Conservation (phyloP, 2,797 vertebrate genomes). For the Epinephelus coioides region DNA sequence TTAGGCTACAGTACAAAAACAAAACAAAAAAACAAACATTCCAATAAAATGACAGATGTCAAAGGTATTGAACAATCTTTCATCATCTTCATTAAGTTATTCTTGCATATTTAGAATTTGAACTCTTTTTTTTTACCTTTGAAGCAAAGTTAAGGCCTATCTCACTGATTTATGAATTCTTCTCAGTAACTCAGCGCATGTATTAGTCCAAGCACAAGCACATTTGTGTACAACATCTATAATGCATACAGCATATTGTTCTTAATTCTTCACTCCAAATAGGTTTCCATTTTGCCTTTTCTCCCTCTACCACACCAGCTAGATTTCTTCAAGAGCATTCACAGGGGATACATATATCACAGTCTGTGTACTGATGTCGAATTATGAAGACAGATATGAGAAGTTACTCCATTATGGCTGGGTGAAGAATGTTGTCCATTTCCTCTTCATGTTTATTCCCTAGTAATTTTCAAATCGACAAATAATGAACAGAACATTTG, state of each 20-base stretch:
- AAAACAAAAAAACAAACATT: not conserved
- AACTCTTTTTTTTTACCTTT: not conserved
- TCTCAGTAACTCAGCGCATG: not conserved
- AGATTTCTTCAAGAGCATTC: not conserved
- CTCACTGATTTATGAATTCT: slow-evolving; percentile 7
- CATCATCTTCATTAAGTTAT: not conserved
- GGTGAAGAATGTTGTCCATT: slow-evolving; percentile 46
- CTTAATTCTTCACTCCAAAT: not conserved
- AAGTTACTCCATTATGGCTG: not conserved
- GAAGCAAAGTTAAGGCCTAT: not conserved
- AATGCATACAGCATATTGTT: not conserved
- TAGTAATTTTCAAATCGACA: slow-evolving; percentile 44
- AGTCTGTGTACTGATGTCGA: slow-evolving; percentile 11
- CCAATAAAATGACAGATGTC: not conserved
- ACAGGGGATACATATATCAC: not conserved
- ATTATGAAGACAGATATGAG: slow-evolving; percentile 7
- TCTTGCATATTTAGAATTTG: slow-evolving; percentile 14
- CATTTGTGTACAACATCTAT: not conserved
- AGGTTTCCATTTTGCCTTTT: not conserved
- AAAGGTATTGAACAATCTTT: not conserved
- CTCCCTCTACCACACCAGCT: not conserved
- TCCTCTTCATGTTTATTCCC: slow-evolving; percentile 50
- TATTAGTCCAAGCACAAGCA: not conserved
- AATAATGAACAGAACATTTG: slow-evolving; percentile 42
- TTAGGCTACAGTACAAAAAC: not conserved